phyloP scores from a whole-genome alignment of 2,113 vertebrate genomes.

The Tylochromis polylepis region DNA sequence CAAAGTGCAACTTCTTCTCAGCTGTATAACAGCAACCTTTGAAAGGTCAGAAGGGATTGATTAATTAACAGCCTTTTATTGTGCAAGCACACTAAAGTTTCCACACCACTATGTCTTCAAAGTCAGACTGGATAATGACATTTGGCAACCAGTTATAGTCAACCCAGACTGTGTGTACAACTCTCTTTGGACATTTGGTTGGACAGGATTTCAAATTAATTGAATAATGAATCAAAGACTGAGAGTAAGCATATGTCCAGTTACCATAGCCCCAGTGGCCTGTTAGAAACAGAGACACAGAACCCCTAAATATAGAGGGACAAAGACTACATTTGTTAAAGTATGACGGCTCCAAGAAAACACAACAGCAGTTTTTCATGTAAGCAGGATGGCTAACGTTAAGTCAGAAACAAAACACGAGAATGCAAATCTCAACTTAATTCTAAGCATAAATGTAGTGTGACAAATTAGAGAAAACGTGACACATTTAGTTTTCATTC shows the following conservation, averaged over 20 bases:
- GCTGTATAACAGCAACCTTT: not conserved
- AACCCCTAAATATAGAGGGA: not conserved
- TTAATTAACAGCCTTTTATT: not conserved
- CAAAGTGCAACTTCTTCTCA: not conserved
- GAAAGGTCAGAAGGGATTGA: not conserved
- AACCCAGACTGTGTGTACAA: not conserved
- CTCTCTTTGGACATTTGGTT: not conserved
- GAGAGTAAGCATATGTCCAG: not conserved
- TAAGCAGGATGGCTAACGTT: not conserved
- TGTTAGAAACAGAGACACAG: not conserved
- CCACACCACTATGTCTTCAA: not conserved
- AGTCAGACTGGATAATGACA: not conserved
- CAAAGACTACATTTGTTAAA: not conserved
- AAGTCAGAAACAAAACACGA: not conserved
- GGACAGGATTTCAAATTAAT: not conserved
- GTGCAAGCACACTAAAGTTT: not conserved
- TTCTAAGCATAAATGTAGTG: not conserved
- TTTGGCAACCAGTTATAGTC: not conserved
- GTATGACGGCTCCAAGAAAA: not conserved
- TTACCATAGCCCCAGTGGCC: not conserved
- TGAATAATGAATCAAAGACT: not conserved
- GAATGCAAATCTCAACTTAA: not conserved
- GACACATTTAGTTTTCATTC: not conserved
- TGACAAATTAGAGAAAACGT: not conserved
- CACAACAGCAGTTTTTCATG: accelerated